These are phyloP conservation scores for Drosophila seclusa DNA, from an alignment of 2,888 invertebrate genomes.

Conservation along the genomic window DNA sequence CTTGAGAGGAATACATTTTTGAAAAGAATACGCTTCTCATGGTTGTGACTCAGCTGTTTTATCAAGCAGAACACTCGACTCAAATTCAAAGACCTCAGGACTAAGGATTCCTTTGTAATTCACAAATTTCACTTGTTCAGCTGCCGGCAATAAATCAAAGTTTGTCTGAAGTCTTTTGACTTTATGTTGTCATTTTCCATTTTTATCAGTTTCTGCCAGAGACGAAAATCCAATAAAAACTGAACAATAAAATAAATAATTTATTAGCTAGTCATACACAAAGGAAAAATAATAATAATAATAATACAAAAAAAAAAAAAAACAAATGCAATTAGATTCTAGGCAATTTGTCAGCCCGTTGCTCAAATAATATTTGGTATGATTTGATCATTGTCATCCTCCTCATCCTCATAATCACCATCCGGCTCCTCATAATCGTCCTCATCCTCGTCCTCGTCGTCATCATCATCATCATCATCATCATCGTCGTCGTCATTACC, in stretches of 20 bases:
- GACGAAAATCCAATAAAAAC: neutral
- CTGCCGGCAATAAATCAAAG: constrained; percentile 2
- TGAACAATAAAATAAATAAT: constrained; percentile 31
- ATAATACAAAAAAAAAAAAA: neutral
- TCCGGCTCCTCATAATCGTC: constrained; percentile 58
- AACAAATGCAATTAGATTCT: constrained; percentile 19
- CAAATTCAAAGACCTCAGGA: neutral
- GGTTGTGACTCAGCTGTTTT: neutral
- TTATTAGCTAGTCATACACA: constrained; percentile 17
- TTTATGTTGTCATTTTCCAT: neutral
- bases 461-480: constrained; percentile 53
- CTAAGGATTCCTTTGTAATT: neutral
- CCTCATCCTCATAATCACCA: constrained; percentile 70
- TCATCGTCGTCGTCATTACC: constrained; percentile 32
- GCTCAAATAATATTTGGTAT: constrained; percentile 76
- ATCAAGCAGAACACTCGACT: neutral
- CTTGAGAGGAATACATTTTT: neutral
- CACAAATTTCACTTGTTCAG: neutral
- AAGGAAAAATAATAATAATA: constrained; percentile 24
- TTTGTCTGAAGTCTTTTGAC: neutral
- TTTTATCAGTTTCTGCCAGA: neutral
- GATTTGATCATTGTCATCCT: constrained; percentile 74
- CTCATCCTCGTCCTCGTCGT: constrained; percentile 55
- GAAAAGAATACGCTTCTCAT: neutral
- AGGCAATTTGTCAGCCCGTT: constrained; percentile 20